These are phyloP conservation scores for Plemyria rubiginata DNA, from an alignment of 2,888 invertebrate species.

Conservation along the genomic window DNA sequence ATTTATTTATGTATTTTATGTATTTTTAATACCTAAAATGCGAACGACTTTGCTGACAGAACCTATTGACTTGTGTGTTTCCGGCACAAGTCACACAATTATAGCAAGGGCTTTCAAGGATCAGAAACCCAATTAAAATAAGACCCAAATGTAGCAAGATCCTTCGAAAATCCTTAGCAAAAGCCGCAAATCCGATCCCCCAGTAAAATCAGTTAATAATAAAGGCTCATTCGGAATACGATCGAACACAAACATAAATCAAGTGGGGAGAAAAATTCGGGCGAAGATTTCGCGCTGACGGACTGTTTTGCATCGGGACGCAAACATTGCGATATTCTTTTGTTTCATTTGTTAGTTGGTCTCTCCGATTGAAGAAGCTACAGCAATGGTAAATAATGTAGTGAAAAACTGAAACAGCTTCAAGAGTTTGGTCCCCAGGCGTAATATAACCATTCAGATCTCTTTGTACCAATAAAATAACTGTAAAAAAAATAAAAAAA, in stretches of 20 bases:
- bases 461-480: too few relatives aligned
- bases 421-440: too few relatives aligned
- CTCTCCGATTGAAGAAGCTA: too few relatives aligned
- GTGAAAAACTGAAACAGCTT: too few relatives aligned
- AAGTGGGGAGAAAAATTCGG: conserved; percentile 47
- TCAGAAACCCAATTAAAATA: conserved; percentile 41
- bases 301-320: conserved; percentile 15
- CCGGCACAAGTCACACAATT: conserved; percentile 12
- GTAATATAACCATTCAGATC: too few relatives aligned
- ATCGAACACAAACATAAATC: conserved; percentile 52
- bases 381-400: too few relatives aligned
- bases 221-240: conserved; percentile 41
- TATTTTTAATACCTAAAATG: too few relatives aligned
- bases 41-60: background rate
- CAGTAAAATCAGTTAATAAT: conserved; percentile 53
- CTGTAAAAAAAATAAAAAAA: too few relatives aligned
- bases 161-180: conserved; percentile 46
- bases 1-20: too few relatives aligned
- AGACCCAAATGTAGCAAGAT: conserved; percentile 32
- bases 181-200: conserved; percentile 47
- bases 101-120: conserved; percentile 13
- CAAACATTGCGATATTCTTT: conserved; percentile 1
- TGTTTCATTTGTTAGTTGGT: too few relatives aligned
- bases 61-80: conserved; percentile 1
- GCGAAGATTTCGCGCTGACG: conserved; percentile 26